These are phyloP conservation scores for Cataglyphis altisquamis DNA, from an alignment of 2,888 invertebrate species.

Conservation along the genomic window DNA sequence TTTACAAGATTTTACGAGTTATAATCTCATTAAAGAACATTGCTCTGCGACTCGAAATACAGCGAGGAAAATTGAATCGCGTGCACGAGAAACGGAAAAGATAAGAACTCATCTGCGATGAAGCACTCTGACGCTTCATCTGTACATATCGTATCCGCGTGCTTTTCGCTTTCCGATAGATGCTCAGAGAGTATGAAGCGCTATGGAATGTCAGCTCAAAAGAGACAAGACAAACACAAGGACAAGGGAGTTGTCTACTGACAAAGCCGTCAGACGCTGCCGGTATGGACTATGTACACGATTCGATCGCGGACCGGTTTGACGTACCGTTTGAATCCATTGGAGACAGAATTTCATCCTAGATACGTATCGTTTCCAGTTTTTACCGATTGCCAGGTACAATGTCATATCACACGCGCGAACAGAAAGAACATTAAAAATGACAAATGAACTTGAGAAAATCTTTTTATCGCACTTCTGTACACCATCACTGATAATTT, in stretches of 20 bases:
- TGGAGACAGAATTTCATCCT: slow-evolving; percentile 66
- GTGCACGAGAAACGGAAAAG: slow-evolving; percentile 29
- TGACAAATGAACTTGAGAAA: slow-evolving; percentile 32
- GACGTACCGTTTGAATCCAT: slow-evolving; percentile 57
- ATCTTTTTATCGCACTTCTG: neutral
- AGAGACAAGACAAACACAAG: slow-evolving; percentile 66
- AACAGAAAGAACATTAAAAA: slow-evolving; percentile 23
- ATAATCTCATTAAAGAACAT: slow-evolving; percentile 36
- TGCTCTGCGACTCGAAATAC: slow-evolving; percentile 6
- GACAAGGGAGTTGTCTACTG: slow-evolving; percentile 61
- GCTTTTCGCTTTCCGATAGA: slow-evolving; percentile 44
- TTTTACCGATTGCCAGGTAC: slow-evolving; percentile 58
- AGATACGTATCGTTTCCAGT: slow-evolving; percentile 69
- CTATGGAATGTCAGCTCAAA: slow-evolving; percentile 58
- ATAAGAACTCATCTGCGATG: slow-evolving; percentile 47
- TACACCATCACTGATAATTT: neutral
- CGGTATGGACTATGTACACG: slow-evolving; percentile 53
- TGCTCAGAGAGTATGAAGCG: slow-evolving; percentile 30
- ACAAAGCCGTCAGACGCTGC: slow-evolving; percentile 68
- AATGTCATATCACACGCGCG: slow-evolving; percentile 16
- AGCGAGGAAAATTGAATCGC: slow-evolving; percentile 40
- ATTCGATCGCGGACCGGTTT: slow-evolving; percentile 71
- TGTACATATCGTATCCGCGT: slow-evolving; percentile 7
- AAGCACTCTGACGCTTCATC: slow-evolving; percentile 8
- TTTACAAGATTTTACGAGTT: slow-evolving; percentile 10